Percentiles rank a stretch among this genome's conserved stretches.
Conservation (phyloP, 64 coral and sea anemone genomes). For the Catalaphyllia jardinei region DNA sequence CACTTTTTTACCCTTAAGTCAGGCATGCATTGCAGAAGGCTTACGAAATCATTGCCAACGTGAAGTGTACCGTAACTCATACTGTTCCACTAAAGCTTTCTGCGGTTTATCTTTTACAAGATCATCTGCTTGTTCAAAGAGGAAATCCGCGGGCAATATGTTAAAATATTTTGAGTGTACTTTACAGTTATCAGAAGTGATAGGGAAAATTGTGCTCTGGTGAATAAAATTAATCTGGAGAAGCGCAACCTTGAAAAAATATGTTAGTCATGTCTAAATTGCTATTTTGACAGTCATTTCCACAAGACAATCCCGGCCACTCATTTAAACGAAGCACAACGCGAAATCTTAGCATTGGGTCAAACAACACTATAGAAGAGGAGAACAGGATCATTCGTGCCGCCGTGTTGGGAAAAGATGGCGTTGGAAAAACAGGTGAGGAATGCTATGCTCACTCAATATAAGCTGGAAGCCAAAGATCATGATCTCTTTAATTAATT, state of each 20-base stretch:
- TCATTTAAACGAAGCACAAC: not conserved
- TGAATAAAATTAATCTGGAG: not conserved
- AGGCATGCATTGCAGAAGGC: too few species aligned
- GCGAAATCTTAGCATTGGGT: not conserved
- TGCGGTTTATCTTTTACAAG: not conserved
- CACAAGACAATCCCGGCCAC: conserved; percentile 14
- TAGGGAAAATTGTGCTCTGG: not conserved
- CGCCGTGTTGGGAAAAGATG: conserved; percentile 62
- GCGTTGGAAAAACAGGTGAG: conserved; percentile 71
- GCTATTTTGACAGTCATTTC: conserved; percentile 23
- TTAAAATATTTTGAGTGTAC: not conserved
- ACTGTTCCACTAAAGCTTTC: not conserved
- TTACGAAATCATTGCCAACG: not conserved
- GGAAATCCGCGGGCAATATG: not conserved
- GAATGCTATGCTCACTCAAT: not conserved
- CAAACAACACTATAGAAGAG: conserved; percentile 19
- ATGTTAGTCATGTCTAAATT: not conserved
- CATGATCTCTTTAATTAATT: too few species aligned
- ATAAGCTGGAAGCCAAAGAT: too few species aligned
- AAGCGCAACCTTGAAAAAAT: not conserved
- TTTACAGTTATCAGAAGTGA: not conserved
- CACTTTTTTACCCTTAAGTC: too few species aligned
- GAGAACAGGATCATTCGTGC: conserved; percentile 44
- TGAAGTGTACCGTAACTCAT: not conserved
- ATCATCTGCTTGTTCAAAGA: not conserved